Conservation (phyloP, 1,140 invertebrate species). For the Lepidostoma basale region DNA sequence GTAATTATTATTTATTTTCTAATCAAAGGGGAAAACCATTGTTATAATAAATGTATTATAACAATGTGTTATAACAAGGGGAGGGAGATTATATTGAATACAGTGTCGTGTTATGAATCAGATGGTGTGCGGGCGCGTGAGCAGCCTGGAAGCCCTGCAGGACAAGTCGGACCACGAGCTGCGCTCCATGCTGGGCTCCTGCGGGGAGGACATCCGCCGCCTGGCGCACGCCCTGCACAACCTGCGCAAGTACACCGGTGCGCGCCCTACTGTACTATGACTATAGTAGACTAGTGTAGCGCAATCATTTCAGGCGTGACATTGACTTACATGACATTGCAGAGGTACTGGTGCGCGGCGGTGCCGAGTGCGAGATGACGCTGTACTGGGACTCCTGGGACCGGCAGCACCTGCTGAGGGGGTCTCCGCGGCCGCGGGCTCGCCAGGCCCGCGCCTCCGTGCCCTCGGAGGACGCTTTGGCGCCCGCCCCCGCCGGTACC, state of each 20-base stretch:
- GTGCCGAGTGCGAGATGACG: constrained; percentile 58
- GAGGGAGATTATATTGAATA: neutral
- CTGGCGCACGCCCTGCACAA: constrained; percentile 83
- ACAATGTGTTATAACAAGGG: too few relatives aligned
- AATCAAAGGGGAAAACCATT: too few relatives aligned
- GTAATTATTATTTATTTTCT: too few relatives aligned
- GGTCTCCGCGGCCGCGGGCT: constrained; percentile 67
- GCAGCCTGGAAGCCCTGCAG: constrained; percentile 78
- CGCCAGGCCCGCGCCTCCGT: constrained; percentile 62
- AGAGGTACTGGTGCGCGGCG: constrained; percentile 44
- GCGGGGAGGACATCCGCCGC: constrained; percentile 79
- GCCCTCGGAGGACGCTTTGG: constrained; percentile 66
- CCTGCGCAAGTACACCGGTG: constrained; percentile 83
- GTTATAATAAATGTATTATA: too few relatives aligned
- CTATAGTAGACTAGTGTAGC: neutral
- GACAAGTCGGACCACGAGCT: constrained; percentile 85
- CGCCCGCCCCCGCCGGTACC: constrained; percentile 25
- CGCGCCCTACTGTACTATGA: constrained; percentile 20
- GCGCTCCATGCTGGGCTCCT: constrained; percentile 70
- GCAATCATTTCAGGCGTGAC: too few relatives aligned
- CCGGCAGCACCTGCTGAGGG: constrained; percentile 59
- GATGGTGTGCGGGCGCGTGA: constrained; percentile 59
- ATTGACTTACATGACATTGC: neutral
- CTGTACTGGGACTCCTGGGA: constrained; percentile 96
- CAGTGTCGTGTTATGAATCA: constrained; percentile 31